Evolutionary conservation across 2,888 invertebrate genomes (phyloP).

Genomic region (Callimorpha dominula): DNA sequence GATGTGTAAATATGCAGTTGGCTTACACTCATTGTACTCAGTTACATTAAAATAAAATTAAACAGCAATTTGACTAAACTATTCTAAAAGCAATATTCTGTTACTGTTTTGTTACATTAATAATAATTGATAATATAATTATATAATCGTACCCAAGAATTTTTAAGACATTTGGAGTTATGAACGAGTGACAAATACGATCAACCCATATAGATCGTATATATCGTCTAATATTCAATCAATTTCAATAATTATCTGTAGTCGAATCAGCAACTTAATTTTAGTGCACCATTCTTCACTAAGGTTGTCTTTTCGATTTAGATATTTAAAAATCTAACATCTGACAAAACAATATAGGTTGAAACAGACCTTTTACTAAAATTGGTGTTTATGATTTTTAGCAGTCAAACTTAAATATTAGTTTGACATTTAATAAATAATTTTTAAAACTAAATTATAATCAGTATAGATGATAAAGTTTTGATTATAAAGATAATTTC

Average conservation of each 20-base stretch:
- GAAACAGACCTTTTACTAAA: not conserved
- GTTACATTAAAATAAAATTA: not conserved
- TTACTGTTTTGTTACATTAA: no score
- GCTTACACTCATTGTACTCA: not conserved
- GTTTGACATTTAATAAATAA: not conserved
- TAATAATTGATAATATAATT: no score
- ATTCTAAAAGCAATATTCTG: no score
- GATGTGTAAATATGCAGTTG: not conserved
- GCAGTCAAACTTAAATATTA: not conserved
- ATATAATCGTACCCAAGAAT: no score
- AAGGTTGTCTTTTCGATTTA: not conserved
- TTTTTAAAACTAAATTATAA: no score
- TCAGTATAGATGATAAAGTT: not conserved
- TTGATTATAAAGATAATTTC: not conserved
- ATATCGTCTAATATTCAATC: no score
- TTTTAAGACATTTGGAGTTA: no score
- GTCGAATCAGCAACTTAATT: no score
- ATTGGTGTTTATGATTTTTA: not conserved
- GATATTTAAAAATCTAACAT: not conserved
- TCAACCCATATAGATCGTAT: no score
- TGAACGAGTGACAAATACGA: no score
- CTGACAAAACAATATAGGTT: not conserved
- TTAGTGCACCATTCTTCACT: not conserved
- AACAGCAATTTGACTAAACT: not conserved
- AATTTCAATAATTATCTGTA: not conserved